These are phyloP conservation scores for Callocephalon fimbriatum DNA, from an alignment of 2,113 vertebrate species.

Conservation along the genomic window DNA sequence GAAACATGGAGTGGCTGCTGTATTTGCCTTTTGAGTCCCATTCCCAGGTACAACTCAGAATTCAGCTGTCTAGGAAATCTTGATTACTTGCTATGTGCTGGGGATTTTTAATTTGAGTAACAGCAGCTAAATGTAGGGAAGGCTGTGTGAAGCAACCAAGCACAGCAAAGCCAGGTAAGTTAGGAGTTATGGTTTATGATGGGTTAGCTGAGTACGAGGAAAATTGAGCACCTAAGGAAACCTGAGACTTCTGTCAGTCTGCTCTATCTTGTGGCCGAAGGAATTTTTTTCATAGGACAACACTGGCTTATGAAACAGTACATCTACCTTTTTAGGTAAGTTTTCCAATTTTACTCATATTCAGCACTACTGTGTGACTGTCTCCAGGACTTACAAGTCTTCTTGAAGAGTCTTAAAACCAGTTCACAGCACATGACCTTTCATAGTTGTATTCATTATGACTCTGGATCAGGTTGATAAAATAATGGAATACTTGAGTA, in stretches of 20 bases:
- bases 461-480: not conserved
- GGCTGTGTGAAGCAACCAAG: not conserved
- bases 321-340: not conserved
- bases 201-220: not conserved
- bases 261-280: not conserved
- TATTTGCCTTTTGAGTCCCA: not conserved
- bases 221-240: not conserved
- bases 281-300: accelerated
- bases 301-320: accelerated
- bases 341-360: accelerated
- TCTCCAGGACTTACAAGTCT: not conserved
- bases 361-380: not conserved
- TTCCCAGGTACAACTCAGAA: not conserved
- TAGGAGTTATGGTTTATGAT: not conserved
- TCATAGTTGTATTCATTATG: not conserved
- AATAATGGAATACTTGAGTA: not conserved
- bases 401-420: not conserved
- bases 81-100: not conserved
- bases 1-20: not conserved
- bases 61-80: not conserved
- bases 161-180: not conserved
- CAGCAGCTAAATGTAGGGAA: not conserved
- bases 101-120: not conserved
- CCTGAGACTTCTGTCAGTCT: not conserved
- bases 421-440: not conserved